Evolutionary conservation across 1,140 invertebrate species (phyloP), one percentile per base, ranked within the genome.

Genomic region (Sminthurides bifidus): DNA sequence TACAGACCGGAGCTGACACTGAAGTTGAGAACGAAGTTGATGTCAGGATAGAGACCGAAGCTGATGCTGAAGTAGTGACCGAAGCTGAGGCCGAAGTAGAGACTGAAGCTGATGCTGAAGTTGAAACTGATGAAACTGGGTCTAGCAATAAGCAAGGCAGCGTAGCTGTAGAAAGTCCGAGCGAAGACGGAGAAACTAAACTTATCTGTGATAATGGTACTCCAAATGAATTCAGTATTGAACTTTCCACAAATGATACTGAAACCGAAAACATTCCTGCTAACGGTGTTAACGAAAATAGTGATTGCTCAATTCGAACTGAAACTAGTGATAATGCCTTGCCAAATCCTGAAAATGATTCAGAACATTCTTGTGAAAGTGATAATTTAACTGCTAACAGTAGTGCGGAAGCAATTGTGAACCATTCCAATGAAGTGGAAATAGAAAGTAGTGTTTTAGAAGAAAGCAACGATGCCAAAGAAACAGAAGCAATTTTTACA

Each of bases 271-370:
- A 24, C 26, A 21, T 26, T 0, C 31, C 38, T 14, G 59, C 38
- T 19, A 41, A 52, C 31, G 26, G 37, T n/a, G 45, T 38, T 23
- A 40, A 33, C 19, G 59, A 55, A 44, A 45, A 43, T 0, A 44
- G 57, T 43, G 57, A 60, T 43, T 56, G 60, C 49, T 59, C 57
- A 41, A 59, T 62, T 48, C 45, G 31, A 14, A 59, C 31, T 33
- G 49, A 56, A 56, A 31, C 12, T 12, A 60, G 54, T 40, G 50
- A 59, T 48, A 53, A 30, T 2, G 46, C 19, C 30, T 27, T 56
- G 30, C 56, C 55, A 46, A 59, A 59, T 50, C n/a, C n/a, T n/a
- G n/a, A n/a, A n/a, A n/a, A n/a, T n/a, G n/a, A n/a, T n/a, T n/a
- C n/a, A n/a, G n/a, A n/a, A n/a, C n/a, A n/a, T n/a, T n/a, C n/a